phyloP scores from a whole-genome alignment of 2,113 vertebrate species.

The Antennarius striatus region DNA sequence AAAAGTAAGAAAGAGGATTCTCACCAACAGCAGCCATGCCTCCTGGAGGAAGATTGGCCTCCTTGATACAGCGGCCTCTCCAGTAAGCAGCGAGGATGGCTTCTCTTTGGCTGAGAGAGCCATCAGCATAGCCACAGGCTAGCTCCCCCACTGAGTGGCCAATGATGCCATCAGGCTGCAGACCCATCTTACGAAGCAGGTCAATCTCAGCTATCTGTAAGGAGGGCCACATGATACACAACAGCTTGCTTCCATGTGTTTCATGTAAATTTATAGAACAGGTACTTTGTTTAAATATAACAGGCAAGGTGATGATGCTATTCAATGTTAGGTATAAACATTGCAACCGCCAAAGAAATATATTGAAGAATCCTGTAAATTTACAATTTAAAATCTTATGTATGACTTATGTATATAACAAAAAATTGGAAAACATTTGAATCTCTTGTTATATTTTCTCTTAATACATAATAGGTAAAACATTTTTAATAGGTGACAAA shows the following conservation, averaged over 20 bases:
- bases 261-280: not conserved
- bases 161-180: conserved; percentile 90
- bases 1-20: conserved; percentile 35
- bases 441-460: no score
- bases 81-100: conserved; percentile 91
- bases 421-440: no score
- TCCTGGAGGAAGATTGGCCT: conserved; percentile 86
- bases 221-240: not conserved
- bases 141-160: conserved; percentile 96
- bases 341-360: no score
- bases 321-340: no score
- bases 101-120: conserved; percentile 88
- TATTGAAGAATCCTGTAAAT: no score
- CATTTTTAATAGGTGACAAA: no score
- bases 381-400: no score
- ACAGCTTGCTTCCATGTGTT: not conserved
- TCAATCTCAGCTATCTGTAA: conserved; percentile 92
- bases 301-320: no score
- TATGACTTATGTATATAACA: no score
- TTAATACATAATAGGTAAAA: no score
- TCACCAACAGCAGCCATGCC: conserved; percentile 96
- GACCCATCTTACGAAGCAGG: conserved; percentile 85
- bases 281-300: no score
- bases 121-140: conserved; percentile 94
- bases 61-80: conserved; percentile 92